Evolutionary conservation across 1,140 invertebrate genomes (phyloP).

Genomic region (Acromyrmex echinatior): DNA sequence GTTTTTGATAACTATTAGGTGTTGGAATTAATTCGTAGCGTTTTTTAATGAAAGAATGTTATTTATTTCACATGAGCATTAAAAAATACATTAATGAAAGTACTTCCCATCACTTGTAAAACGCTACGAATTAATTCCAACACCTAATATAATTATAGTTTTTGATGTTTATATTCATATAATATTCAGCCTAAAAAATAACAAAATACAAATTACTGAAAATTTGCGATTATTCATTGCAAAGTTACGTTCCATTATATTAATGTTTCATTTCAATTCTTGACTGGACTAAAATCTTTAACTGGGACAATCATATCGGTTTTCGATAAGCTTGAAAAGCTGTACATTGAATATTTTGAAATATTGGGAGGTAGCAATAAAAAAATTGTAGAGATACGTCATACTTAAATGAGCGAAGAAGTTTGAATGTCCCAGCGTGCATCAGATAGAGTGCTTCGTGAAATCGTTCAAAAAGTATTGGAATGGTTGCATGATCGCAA

Average conservation of each 20-base stretch:
- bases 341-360: slow-evolving; percentile 10
- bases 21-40: no score
- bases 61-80: no score
- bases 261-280: neutral
- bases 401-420: slow-evolving; percentile 55
- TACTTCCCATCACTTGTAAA: no score
- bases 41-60: no score
- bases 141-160: neutral
- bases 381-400: slow-evolving; percentile 15
- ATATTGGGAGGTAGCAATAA: neutral
- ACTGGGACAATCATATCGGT: slow-evolving; percentile 22
- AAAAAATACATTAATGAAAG: no score
- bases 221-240: neutral
- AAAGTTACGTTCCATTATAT: neutral
- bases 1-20: neutral
- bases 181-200: neutral
- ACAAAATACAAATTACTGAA: neutral
- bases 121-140: no score
- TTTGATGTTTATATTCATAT: no score
- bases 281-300: slow-evolving; percentile 5
- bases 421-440: slow-evolving; percentile 6
- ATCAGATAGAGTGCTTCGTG: slow-evolving; percentile 41
- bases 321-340: slow-evolving; percentile 29
- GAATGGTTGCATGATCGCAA: slow-evolving; percentile 45
- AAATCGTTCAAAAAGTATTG: slow-evolving; percentile 55